Conservation (phyloP, 2,797 vertebrate species). For the Mormyrops boulengeri region DNA sequence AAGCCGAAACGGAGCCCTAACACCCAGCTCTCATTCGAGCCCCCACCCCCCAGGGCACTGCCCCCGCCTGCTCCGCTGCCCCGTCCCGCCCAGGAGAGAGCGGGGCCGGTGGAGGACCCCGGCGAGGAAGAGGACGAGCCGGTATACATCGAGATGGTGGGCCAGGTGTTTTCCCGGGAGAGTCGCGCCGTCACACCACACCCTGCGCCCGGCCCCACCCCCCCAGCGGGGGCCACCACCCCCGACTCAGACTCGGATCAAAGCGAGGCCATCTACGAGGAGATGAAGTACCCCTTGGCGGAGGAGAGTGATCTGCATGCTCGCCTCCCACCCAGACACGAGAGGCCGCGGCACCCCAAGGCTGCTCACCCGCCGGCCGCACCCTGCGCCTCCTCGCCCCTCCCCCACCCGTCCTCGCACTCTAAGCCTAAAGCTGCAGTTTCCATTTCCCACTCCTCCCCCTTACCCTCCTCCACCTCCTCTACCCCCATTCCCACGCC, state of each 20-base stretch:
- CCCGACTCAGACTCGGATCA: slow-evolving; percentile 83
- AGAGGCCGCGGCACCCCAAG: slow-evolving; percentile 61
- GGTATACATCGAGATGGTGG: slow-evolving; percentile 91
- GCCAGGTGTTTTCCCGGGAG: slow-evolving; percentile 74
- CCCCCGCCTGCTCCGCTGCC: slow-evolving; percentile 57
- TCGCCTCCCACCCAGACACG: slow-evolving; percentile 57
- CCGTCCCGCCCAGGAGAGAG: slow-evolving; percentile 33
- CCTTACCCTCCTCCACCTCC: slow-evolving; percentile 55
- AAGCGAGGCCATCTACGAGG: slow-evolving; percentile 88
- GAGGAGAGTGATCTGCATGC: slow-evolving; percentile 63
- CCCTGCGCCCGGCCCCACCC: slow-evolving; percentile 37
- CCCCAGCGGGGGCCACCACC: slow-evolving; percentile 61
- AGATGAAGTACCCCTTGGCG: slow-evolving; percentile 82
- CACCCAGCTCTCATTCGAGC: slow-evolving; percentile 74
- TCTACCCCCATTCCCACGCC: slow-evolving; percentile 63
- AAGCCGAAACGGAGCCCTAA: slow-evolving; percentile 85
- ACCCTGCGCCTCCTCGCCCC: slow-evolving; percentile 48
- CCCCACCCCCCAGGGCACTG: slow-evolving; percentile 55
- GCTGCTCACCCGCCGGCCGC: slow-evolving; percentile 50
- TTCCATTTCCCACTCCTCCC: slow-evolving; percentile 66
- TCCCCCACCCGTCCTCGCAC: slow-evolving; percentile 57
- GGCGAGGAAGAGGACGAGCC: slow-evolving; percentile 69
- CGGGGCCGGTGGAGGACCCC: slow-evolving; percentile 36
- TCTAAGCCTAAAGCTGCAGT: slow-evolving; percentile 65
- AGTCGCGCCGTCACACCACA: slow-evolving; percentile 32